Evolutionary conservation across 2,797 vertebrate genomes (phyloP), one percentile per base, ranked within the genome.

Genomic region (Enteromius anoplus): DNA sequence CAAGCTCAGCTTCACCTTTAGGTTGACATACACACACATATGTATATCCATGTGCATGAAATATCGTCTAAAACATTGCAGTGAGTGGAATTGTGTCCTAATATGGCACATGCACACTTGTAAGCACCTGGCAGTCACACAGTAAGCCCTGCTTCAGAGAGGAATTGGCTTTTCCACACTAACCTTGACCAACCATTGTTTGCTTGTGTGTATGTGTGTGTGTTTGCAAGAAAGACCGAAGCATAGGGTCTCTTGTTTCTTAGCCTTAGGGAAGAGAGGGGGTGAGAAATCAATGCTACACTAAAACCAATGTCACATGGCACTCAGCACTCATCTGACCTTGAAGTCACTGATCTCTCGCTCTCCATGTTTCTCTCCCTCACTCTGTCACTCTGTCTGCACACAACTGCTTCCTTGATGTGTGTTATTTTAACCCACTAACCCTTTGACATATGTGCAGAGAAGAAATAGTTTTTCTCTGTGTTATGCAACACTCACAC

Each of bases 1-100:
- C 80, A 87, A 75, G 69, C 80, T 81, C 83, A 69, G 53, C 79
- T 78, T 87, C 84, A 88, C 79, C 87, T 89, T 82, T 76, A 60
- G 58, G 84, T 72, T 75, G 75, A 62, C 34, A 86, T 66, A 85
- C 81, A 82, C 82, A 71, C 78, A 42, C 65, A 42, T 34, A 53
- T 40, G 10, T 12, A 49, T 26, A 69, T 42, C 29, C 23, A n/a
- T 81, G 29, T 65, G 53, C 34, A 70, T 75, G 40, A 40, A 71
- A 80, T 82, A 71, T 51, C 84, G 45, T 80, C 14, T 9, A 5
- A 49, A 64, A 49, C 26, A n/a, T 29, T 45, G 26, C n/a, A 21
- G 23, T 68, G 21, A 73, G 42, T 37, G 51, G 84, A 81, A 83
- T 78, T 60, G 60, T 19, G 26, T 29, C 21, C 71, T 80, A 62